Evolutionary conservation across 2,888 invertebrate genomes (phyloP), one percentile per base, ranked within the genome.

Genomic region (Charanyca ferruginea): DNA sequence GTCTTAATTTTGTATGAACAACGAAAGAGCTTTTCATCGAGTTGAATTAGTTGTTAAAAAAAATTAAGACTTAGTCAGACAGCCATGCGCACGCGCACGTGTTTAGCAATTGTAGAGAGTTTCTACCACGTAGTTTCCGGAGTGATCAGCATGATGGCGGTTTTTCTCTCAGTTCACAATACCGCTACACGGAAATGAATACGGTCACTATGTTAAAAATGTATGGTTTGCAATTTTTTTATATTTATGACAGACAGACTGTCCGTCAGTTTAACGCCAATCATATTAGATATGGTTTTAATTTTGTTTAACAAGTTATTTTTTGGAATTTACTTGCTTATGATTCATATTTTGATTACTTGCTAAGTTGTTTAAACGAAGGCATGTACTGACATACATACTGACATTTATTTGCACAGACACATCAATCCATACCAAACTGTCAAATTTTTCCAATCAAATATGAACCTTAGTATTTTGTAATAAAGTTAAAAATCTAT

Each of bases 141-240:
- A 49, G 35, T 35, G 42, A 60, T 25, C 35, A 70, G n/a, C 48
- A 28, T 61, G 66, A 71, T 71, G 22, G 28, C 13, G 18, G 35
- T 1, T 42, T 62, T 66, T 71, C 35, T 71, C 38, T 38, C 62
- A 44, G 42, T 35, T 35, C 25, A 38, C 4, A 4, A 13, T 66
- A 49, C 66, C 62, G 66, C 25, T 71, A 61, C 3, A 18, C 32
- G 35, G 48, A 67, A 61, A 67, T 61, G 8, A 38, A 44, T 44
- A 38, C 62, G 49, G 58, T 67, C 41, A 75, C 28, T 52, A 5
- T 55, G 51, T 68, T 61, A 60, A 16, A 42, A 41, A 25, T 7
- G 13, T 45, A 45, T 7, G n/a, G 6, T 8, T 22, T 20, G 9
- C 6, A 8, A 18, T 45, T n/a, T 42, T n/a, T 57, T 38, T 32